Evolutionary conservation across 2,888 invertebrate genomes (phyloP), one percentile per base, ranked within the genome.

Genomic region (Protodeltote pygarga): DNA sequence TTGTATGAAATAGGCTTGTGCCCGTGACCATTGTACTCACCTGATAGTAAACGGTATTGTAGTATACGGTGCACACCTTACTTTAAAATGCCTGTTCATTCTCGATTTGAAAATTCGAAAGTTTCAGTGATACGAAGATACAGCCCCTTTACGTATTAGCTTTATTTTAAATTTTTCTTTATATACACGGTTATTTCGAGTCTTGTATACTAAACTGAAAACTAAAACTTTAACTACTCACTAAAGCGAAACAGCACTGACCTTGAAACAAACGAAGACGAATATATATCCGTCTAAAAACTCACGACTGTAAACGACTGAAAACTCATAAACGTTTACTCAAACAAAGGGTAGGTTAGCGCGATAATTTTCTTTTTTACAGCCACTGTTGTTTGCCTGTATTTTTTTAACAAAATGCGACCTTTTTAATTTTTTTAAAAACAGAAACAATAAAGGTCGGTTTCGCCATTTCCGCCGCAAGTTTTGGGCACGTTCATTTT

Each of bases 371-470:
- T 57, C 63, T 55, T 59, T 54, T 62, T 49, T 63, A 63, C 57
- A 63, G 55, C 42, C 50, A 27, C 63, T 23, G 50, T 59, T 58
- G 62, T 38, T 41, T 33, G 38, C 24, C 21, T 55, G 63, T 59
- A 63, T 55, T 63, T 59, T 59, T 62, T 62, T 34, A 44, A 55
- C 63, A 59, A 62, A 62, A 62, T 55, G 52, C 59, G 59, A 46
- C 46, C 52, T 59, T 52, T 64, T 52, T 46, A 52, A 61, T 58
- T 52, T 58, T 58, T 55, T n/a, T n/a, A n/a, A n/a, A 58, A 58
- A 59, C 64, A 52, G 35, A 61, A 61, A 59, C 58, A 61, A 58
- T 58, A 61, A 51, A 47, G 48, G 48, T 40, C 52, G 40, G 59
- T 52, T 41, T 35, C 64, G 46, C 27, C 38, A 29, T 44, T 61